These are phyloP conservation scores for Liopterus haemorrhoidalis DNA, from an alignment of 2,888 invertebrate genomes.

Conservation along the genomic window DNA sequence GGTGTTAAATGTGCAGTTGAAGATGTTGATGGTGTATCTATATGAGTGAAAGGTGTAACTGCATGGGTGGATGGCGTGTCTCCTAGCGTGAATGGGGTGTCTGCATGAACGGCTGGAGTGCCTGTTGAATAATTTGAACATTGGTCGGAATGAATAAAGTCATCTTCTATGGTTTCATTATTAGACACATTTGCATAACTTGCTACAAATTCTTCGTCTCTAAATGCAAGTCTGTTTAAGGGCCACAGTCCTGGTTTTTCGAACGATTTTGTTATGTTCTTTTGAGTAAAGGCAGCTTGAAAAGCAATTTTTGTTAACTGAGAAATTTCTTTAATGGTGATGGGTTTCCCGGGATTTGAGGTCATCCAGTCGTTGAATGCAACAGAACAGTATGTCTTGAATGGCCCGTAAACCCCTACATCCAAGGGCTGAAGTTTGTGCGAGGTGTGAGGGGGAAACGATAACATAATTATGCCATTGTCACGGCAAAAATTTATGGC, in stretches of 20 bases:
- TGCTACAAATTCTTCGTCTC: constrained; percentile 26
- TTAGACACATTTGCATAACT: constrained; percentile 21
- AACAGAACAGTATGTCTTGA: constrained; percentile 34
- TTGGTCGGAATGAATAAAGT: too few relatives aligned
- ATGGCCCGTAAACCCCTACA: constrained; percentile 34
- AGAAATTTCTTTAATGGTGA: constrained; percentile 30
- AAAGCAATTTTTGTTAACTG: constrained; percentile 25
- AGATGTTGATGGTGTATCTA: too few relatives aligned
- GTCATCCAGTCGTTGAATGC: constrained; percentile 29
- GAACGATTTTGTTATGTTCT: constrained; percentile 30
- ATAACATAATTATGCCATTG: constrained; percentile 38
- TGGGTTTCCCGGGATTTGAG: constrained; percentile 34
- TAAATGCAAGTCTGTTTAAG: constrained; percentile 28
- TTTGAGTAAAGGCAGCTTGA: too few relatives aligned
- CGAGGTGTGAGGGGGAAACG: constrained; percentile 38
- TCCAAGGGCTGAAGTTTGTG: constrained; percentile 38
- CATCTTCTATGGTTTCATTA: constrained; percentile 6
- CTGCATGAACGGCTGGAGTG: too few relatives aligned
- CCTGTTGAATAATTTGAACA: too few relatives aligned
- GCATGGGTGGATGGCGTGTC: too few relatives aligned
- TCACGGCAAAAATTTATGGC: constrained; percentile 36
- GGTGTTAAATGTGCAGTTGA: too few relatives aligned
- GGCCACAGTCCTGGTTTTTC: constrained; percentile 31
- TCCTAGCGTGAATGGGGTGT: too few relatives aligned
- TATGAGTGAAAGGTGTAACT: too few relatives aligned